Evolutionary conservation across 1,140 invertebrate genomes (phyloP).

Genomic region (Nasonia longicornis): DNA sequence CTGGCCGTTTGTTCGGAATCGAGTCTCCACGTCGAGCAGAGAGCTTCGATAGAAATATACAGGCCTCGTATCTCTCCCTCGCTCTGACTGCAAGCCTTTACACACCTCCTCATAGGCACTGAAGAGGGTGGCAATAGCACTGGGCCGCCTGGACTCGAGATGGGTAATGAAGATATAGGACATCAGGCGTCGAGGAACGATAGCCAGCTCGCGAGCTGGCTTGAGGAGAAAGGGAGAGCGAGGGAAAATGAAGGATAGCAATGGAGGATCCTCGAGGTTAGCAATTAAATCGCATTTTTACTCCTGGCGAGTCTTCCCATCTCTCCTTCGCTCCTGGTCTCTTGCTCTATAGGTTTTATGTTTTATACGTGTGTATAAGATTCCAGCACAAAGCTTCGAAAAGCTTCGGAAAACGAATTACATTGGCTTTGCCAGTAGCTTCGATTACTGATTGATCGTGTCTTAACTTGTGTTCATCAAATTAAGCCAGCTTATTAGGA

Average conservation of each 20-base stretch:
- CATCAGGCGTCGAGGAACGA: not conserved
- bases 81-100: not conserved
- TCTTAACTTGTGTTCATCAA: not conserved
- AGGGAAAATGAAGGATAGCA: slow-evolving; percentile 26
- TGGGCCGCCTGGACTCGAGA: slow-evolving; percentile 7
- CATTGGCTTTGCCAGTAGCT: not conserved
- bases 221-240: not conserved
- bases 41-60: not conserved
- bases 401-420: not conserved
- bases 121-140: not conserved
- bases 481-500: not conserved
- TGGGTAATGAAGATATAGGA: slow-evolving; percentile 52
- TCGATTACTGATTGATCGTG: not conserved
- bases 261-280: slow-evolving; percentile 42
- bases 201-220: too few relatives aligned
- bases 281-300: slow-evolving; percentile 51
- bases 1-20: not conserved
- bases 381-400: not conserved
- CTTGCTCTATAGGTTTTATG: not conserved
- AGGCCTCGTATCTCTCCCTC: not conserved
- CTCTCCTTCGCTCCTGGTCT: slow-evolving; percentile 14
- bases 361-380: not conserved
- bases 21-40: not conserved
- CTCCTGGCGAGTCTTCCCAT: not conserved
- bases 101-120: not conserved